Evolutionary conservation across 2,797 vertebrate genomes (phyloP), one percentile per base, ranked within the genome.

Genomic region (Chaetophractus vellerosus): DNA sequence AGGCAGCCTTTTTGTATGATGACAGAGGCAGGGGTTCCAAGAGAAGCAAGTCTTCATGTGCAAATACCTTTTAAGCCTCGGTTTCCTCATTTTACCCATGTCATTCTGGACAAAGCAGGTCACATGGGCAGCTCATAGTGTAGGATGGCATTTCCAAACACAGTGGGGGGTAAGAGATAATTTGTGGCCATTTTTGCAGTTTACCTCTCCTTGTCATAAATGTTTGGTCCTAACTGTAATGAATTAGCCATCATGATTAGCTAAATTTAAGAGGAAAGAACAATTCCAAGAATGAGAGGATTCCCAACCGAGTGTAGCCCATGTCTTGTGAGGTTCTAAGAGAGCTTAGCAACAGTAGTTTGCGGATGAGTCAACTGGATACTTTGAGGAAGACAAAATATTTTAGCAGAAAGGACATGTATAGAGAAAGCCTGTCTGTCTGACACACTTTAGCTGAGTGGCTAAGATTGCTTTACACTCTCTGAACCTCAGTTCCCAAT

Each of bases 141-240:
- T 50, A 33, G 68, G 4, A 75, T 50, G 36, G 24, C 15, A 36
- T 69, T 79, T 78, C 19, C 21, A 52, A 80, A 69, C 21, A 18
- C 36, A 21, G 41, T 1, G 5, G 38, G 50, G 24, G 5, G 11
- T 24, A 11, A 63, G 15, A 12, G 6, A 74, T 55, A 48, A 82
- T 63, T 26, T 88, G 5, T 71, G 31, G 9, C 10, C 31, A 41
- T 52, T 71, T 93, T 66, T 83, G 6, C 3, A 72, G 2, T n/a
- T 38, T 90, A 84, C 31, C 59, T 6, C 38, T 33, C 24, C 5
- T 79, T 84, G 36, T 57, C 72, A 71, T 12, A 93, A 52, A 28
- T 36, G 14, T 52, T 92, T 92, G 21, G 55, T 82, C 10, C 3
- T 83, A 78, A 59, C 2, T 75, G 6, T 91, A 93, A 81, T 94